phyloP scores from a whole-genome alignment of 1,140 invertebrate genomes.

The Microplitis demolitor region DNA sequence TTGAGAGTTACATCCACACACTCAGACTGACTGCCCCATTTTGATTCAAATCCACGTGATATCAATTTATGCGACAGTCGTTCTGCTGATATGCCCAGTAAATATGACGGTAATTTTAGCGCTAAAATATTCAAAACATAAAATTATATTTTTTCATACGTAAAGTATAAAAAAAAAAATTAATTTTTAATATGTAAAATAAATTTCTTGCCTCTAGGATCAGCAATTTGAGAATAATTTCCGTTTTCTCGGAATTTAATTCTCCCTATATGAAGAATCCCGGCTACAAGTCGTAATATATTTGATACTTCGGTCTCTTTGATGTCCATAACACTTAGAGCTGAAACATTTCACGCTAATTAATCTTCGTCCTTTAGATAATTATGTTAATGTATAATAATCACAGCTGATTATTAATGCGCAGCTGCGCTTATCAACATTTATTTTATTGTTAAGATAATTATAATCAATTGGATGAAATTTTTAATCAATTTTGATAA shows the following conservation, averaged over 20 bases:
- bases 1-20: slow-evolving; percentile 72
- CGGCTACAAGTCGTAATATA: slow-evolving; percentile 69
- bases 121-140: slow-evolving; percentile 56
- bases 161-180: not conserved
- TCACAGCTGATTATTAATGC: no score
- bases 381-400: not conserved
- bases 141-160: not conserved
- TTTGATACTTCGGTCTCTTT: slow-evolving; percentile 64
- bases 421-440: no score
- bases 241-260: slow-evolving; percentile 68
- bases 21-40: slow-evolving; percentile 75
- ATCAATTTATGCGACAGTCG: slow-evolving; percentile 69
- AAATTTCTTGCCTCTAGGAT: slow-evolving; percentile 65
- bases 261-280: slow-evolving; percentile 75
- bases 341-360: slow-evolving; percentile 54
- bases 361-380: not conserved
- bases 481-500: not conserved
- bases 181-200: not conserved
- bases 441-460: no score
- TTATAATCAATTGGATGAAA: not conserved
- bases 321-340: slow-evolving; percentile 74
- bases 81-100: slow-evolving; percentile 68
- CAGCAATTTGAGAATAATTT: slow-evolving; percentile 70
- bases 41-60: slow-evolving; percentile 73
- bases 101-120: slow-evolving; percentile 69